Evolutionary conservation across 1,140 invertebrate species (phyloP), one percentile per base, ranked within the genome.

Genomic region (Pseudomyrmex gracilis): DNA sequence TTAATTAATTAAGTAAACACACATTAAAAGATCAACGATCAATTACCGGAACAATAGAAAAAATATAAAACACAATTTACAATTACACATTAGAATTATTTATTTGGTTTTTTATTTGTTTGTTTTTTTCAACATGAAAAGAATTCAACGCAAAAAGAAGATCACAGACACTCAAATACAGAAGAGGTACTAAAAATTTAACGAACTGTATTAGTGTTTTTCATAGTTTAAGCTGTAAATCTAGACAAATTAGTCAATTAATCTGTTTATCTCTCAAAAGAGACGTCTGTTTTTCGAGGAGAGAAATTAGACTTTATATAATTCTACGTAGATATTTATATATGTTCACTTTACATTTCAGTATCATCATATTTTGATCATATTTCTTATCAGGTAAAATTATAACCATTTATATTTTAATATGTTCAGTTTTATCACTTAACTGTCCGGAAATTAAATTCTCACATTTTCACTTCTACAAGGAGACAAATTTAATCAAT

Each of bases 101-200:
- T 67, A 2, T 43, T 53, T 17, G 12, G n/a, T n/a, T n/a, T 55
- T n/a, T 60, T 34, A n/a, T n/a, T n/a, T n/a, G n/a, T n/a, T n/a
- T n/a, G n/a, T 34, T 34, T 34, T 5, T 34, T 34, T 34, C 34
- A 34, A 34, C 5, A 34, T 34, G 7, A 7, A 34, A 34, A 34
- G 34, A 34, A 34, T 34, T 55, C 12, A 15, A n/a, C 1, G 20
- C 45, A 53, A 53, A 66, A 66, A 77, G 61, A 9, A 55, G 55
- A 55, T 67, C 55, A 55, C 12, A 55, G 7, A 53, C 8, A 66
- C 43, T 53, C 24, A 77, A 53, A 15, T 17, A 43, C 9, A 7
- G 12, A 66, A 76, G 47, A 66, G 13, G 45, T 60, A 8, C 20
- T 77, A 43, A n/a, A 22, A 77, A 55, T 67, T 45, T 67, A 77